Evolutionary conservation across 2,113 vertebrate genomes (phyloP), one percentile per base, ranked within the genome.

Genomic region (Corythoichthys haematopterus): DNA sequence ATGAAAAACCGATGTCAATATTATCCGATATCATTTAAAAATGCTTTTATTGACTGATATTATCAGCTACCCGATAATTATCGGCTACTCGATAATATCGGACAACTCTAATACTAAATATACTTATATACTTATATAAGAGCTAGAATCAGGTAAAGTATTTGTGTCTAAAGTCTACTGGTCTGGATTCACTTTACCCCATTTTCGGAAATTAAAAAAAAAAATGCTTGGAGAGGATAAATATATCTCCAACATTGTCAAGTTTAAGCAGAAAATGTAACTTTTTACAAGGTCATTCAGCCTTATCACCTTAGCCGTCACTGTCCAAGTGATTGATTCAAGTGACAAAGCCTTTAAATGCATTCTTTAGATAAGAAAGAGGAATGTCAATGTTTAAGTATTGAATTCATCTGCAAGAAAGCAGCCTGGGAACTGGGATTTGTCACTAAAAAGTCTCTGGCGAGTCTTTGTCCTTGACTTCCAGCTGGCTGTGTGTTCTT

Each of bases 361-460:
- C 80, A 85, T 83, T 83, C 82, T 80, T 71, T 13, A 78, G 87
- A 91, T 88, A 89, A 85, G 77, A 81, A 72, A 59, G 64, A 81
- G 66, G 72, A 87, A 80, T 77, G 89, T 80, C 82, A 87, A 88
- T 87, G 83, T 88, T 87, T 86, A 76, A 68, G 51, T 37, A 48
- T 48, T 71, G 51, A 74, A 84, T 81, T 84, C 81, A 83, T 81
- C 67, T 64, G 66, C 4, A 20, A 69, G 65, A 58, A 66, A 3
- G 4, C 53, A 82, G 75, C 77, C 81, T 82, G 80, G 75, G 83
- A 90, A 87, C 76, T 77, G 78, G 62, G 69, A 74, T 64, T 46
- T 67, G 70, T 71, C 43, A 76, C 75, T 13, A 51, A 43, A 43
- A 43, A 71, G 53, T 75, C 38, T 60, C 38, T 70, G 38, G 6